Evolutionary conservation across 2,888 invertebrate species (phyloP), one percentile per base, ranked within the genome.

Genomic region (Idaea aversata): DNA sequence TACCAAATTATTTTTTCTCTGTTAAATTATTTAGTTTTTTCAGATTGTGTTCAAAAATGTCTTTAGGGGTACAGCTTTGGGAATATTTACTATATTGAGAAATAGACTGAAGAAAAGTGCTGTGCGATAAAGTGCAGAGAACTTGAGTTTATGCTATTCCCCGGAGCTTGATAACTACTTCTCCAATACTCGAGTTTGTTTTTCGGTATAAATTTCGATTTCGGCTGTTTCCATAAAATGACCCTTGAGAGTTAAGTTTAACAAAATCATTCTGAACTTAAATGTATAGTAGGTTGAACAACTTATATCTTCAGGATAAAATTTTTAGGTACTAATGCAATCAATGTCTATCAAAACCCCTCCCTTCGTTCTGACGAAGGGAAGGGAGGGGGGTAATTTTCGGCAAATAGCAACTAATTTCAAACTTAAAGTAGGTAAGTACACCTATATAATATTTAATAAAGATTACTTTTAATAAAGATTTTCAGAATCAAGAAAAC

Each of bases 161-260:
- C 62, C 10, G 58, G 62, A 61, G 61, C 59, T 38, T 16, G 36
- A 61, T 61, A 62, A 62, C 61, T 47, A 59, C 63, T 61, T 59
- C 62, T 59, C 47, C 47, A 62, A 67, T 60, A 64, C 66, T 66
- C 63, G 57, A 36, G 60, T 67, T 62, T 59, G 64, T 65, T 64
- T 62, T 61, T 62, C 57, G 60, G 62, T 61, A 62, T 35, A 67
- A 67, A 47, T 61, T 62, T 62, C 15, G 47, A 64, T 61, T 25
- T 61, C 15, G 36, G 61, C 63, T 13, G 47, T 47, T 47, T 47
- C 47, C 47, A 47, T 47, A 35, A 61, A 66, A 63, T 35, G 63
- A 61, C 66, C 61, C 63, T n/a, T 7, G 38, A 35, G 58, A n/a
- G 15, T 13, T 13, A 13, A 47, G 10, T 47, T 47, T 47, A 47